Conservation (phyloP, 2,888 invertebrate species). For the Acanthacorydalis orientalis region DNA sequence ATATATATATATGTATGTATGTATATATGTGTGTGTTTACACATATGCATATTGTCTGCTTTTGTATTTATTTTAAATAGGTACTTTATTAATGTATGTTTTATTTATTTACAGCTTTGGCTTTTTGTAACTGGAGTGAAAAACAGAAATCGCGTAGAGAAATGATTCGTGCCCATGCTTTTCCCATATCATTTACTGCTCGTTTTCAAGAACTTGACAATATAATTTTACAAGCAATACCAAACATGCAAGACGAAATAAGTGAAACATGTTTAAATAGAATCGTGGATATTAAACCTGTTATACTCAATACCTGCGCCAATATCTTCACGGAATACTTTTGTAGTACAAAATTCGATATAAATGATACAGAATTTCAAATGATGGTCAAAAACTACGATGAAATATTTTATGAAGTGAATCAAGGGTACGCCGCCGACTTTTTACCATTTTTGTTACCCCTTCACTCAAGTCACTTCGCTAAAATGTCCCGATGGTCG, state of each 20-base stretch:
- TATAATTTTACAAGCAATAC: conserved; percentile 28
- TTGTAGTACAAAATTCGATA: conserved; percentile 33
- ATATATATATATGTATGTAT: too few relatives aligned
- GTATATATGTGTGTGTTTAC: too few relatives aligned
- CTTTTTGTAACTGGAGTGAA: conserved; percentile 52
- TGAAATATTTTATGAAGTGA: conserved; percentile 47
- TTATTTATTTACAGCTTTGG: conserved; percentile 33
- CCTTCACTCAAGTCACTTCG: conserved; percentile 31
- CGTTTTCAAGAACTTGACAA: conserved; percentile 32
- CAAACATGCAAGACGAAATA: conserved; percentile 12
- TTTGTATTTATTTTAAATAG: too few relatives aligned
- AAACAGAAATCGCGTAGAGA: conserved; percentile 41
- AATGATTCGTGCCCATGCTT: conserved; percentile 37
- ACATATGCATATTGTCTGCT: too few relatives aligned
- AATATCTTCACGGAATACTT: conserved; percentile 45
- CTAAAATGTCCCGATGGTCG: conserved; percentile 31
- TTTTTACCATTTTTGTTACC: conserved; percentile 44
- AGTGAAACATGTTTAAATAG: conserved; percentile 16
- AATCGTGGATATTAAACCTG: conserved; percentile 25
- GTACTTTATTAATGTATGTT: not conserved
- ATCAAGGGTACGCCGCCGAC: conserved; percentile 48
- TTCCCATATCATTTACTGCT: conserved; percentile 36
- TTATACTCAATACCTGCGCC: conserved; percentile 34
- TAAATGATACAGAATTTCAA: conserved; percentile 27
- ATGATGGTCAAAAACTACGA: conserved; percentile 38